A percentile compares a stretch with the other conserved stretches of the same genome.
Evolutionary conservation across 2,113 vertebrate species (phyloP).

Genomic region (Garra rufa): DNA sequence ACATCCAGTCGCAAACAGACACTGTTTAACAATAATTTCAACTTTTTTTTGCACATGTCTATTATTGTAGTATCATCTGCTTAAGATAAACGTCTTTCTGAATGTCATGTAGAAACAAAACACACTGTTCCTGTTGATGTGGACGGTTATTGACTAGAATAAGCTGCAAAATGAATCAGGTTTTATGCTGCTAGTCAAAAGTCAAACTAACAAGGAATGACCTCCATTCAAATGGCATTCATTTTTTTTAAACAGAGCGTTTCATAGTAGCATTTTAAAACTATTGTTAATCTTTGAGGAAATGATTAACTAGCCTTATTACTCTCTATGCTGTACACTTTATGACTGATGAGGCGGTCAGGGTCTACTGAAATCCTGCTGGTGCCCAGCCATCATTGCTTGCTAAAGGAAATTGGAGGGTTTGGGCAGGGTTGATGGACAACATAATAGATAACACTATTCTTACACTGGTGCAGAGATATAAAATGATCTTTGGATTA

Average conservation of each 20-base stretch:
- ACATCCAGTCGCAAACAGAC: neutral
- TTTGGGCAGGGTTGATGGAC: neutral
- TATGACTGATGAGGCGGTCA: slow-evolving; percentile 39
- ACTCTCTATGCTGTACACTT: slow-evolving; percentile 36
- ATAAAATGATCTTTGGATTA: neutral
- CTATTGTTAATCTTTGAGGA: slow-evolving; percentile 44
- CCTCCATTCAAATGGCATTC: slow-evolving; percentile 52
- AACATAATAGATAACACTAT: neutral
- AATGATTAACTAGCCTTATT: slow-evolving; percentile 51
- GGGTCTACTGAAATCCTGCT: slow-evolving; percentile 20
- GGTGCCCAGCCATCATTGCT: neutral
- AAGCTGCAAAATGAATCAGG: neutral
- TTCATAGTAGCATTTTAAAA: slow-evolving; percentile 49
- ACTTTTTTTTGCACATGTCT: neutral
- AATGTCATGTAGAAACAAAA: neutral
- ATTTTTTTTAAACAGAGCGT: slow-evolving; percentile 38
- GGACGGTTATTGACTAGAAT: neutral
- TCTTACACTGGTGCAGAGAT: neutral
- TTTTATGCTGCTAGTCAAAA: slow-evolving; percentile 40
- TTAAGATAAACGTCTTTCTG: neutral
- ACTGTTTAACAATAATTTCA: neutral
- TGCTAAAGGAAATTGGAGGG: neutral
- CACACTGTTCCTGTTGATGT: neutral
- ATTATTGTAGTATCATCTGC: neutral
- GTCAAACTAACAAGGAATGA: slow-evolving; percentile 66